These are phyloP conservation scores for Proteles cristata DNA, from an alignment of 2,113 vertebrate genomes.

Conservation along the genomic window DNA sequence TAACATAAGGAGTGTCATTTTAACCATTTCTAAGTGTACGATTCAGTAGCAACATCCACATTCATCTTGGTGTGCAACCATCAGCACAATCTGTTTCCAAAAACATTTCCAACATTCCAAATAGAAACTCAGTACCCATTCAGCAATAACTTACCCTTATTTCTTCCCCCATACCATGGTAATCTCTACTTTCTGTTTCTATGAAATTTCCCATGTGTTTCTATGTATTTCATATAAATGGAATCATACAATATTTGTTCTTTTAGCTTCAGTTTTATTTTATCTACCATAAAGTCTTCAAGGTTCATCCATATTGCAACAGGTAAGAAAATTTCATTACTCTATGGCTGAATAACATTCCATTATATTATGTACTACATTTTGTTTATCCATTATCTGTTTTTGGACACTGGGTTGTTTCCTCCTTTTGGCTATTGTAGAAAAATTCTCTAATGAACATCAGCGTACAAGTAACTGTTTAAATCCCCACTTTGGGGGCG, in stretches of 20 bases:
- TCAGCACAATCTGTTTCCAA: not conserved
- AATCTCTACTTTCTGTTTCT: not conserved
- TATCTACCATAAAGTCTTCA: not conserved
- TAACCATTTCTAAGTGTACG: not conserved
- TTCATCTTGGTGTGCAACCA: not conserved
- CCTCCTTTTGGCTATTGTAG: not conserved
- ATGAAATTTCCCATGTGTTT: not conserved
- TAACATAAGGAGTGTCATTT: not conserved
- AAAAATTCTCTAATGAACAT: not conserved
- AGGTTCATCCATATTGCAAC: not conserved
- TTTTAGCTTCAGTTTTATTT: not conserved
- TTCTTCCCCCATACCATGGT: not conserved
- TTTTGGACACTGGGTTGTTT: not conserved
- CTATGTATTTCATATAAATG: not conserved
- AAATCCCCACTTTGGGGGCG: not conserved
- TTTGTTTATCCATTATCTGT: not conserved
- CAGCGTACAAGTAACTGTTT: not conserved
- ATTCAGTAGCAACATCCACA: not conserved
- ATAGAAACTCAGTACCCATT: not conserved
- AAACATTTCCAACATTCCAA: not conserved
- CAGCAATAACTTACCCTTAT: not conserved
- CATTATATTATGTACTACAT: too few species aligned
- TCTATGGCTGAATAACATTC: not conserved
- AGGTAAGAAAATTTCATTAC: not conserved
- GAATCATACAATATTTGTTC: not conserved